Base-by-base conservation (phyloP, 1,140 invertebrate genomes). In the Formica selysi region DNA sequence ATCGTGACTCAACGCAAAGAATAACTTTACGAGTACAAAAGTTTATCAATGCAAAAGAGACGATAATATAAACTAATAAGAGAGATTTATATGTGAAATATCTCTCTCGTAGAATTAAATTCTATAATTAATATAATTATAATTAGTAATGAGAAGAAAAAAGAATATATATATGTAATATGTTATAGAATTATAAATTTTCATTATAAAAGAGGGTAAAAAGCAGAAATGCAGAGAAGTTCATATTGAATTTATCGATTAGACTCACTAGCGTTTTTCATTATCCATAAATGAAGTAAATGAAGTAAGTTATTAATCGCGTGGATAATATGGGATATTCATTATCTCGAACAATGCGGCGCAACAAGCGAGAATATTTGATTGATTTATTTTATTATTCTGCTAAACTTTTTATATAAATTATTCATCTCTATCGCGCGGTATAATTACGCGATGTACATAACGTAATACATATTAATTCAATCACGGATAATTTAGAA, bases 341-440 rank as follows among this genome's bases (percentile, higher is more conserved):
- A 44, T 81, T 71, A 79, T 6, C 11, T 38, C 62, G n/a, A 81
- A 81, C 6, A 41, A 81, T 71, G 67, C 51, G 16, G 29, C 5
- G 22, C 16, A 19, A 32, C 26, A 38, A 10, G 22, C 36, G 22
- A 8, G 36, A 71, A 26, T 13, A 81, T 41, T 1, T 22, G 22
- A 81, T 70, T 38, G 22, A 70, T 57, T 29, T 57, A 57, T 61
- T 71, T 81, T 71, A 81, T 71, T 81, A 71, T 71, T 71, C 51
- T n/a, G 26, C 6, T 71, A 61, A 68, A 32, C 62, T 67, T 54
- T 29, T 54, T 68, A 68, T 38, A 26, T 44, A 71, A 71, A 71
- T 41, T 80, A 59, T 16, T 16, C 36, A 70, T 32, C 22, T 71
- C 26, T 44, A 54, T 68, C n/a, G n/a, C 4, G 6, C 19, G 3